Base-by-base conservation (phyloP, 2,797 vertebrate species). In the Hemitrygon akajei region DNA sequence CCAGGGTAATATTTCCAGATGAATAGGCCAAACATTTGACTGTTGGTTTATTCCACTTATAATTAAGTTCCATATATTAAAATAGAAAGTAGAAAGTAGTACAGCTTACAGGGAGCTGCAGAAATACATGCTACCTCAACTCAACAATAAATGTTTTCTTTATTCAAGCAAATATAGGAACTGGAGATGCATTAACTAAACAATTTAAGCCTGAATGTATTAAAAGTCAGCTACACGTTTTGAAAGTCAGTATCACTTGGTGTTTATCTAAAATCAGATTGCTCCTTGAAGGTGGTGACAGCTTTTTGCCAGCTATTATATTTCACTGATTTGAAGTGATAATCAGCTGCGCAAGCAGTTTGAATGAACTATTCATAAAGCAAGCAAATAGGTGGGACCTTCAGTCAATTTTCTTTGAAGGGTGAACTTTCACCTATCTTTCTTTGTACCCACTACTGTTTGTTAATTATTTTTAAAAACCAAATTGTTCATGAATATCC, bases 361-460 rank as follows among this genome's bases (percentile, higher is more conserved):
- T 89, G 60, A 89, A 89, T 69, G 60, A n/a, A 37, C 58, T 76
- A 92, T 75, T 92, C 91, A 92, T 11, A 92, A 11, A 9, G 18
- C 22, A 27, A 92, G 69, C 22, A 18, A 30, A 20, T 92, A 34
- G 91, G 91, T 27, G 71, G 71, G 91, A 30, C 69, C 47, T 92
- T 73, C 40, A 56, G 25, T 73, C 69, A 75, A 25, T 75, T 75
- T 76, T 56, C 71, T 92, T 75, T 14, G 6, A 18, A 75, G 37
- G 37, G 37, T 73, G 71, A 92, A 92, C 91, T 75, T 92, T 75
- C 71, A 92, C 91, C 91, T 76, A 75, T 18, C 56, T 91, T 92
- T 0, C 25, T 20, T 73, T 92, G 71, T 73, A 0, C n/a, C 60
- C 58, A 89, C 7, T 92, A 20, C 66, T 92, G n/a, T 73, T 91